Percentiles rank a stretch among this genome's conserved stretches.
Conservation (phyloP, 2,888 invertebrate species). For the Chaitophorus viminalis region DNA sequence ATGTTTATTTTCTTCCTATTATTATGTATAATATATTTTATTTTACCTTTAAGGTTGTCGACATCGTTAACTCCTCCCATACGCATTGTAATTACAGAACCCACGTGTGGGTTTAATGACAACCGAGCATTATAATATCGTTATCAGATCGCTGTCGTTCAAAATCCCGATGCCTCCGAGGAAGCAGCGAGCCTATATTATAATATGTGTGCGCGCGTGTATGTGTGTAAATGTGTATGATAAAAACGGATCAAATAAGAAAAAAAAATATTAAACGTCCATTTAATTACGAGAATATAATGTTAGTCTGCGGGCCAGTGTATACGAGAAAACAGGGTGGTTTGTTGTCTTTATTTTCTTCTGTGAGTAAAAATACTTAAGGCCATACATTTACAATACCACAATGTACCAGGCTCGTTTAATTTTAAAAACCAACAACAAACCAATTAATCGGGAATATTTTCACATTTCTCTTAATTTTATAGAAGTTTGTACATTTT, state of each 20-base stretch:
- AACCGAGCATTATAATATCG: conserved; percentile 57
- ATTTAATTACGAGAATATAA: conserved; percentile 51
- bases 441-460: not conserved
- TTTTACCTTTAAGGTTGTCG: conserved; percentile 56
- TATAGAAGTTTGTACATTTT: too few relatives aligned
- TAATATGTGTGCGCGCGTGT: not conserved
- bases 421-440: not conserved
- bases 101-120: conserved; percentile 59
- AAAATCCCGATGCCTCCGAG: conserved; percentile 58
- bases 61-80: conserved; percentile 61
- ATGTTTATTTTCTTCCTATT: conserved; percentile 42
- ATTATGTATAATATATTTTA: not conserved
- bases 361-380: not conserved
- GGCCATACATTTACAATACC: too few relatives aligned
- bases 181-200: conserved; percentile 47
- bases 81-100: conserved; percentile 55
- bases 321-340: not conserved
- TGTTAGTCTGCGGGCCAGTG: conserved; percentile 43
- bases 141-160: conserved; percentile 61
- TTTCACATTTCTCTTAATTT: not conserved
- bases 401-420: too few relatives aligned
- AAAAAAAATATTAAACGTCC: conserved; percentile 29
- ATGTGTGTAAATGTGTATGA: not conserved
- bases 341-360: conserved; percentile 12
- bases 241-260: conserved; percentile 45